Percentiles rank a stretch among this genome's conserved stretches.
These are phyloP conservation scores for Cantharis nigra DNA, from an alignment of 2,888 invertebrate species.

Conservation along the genomic window DNA sequence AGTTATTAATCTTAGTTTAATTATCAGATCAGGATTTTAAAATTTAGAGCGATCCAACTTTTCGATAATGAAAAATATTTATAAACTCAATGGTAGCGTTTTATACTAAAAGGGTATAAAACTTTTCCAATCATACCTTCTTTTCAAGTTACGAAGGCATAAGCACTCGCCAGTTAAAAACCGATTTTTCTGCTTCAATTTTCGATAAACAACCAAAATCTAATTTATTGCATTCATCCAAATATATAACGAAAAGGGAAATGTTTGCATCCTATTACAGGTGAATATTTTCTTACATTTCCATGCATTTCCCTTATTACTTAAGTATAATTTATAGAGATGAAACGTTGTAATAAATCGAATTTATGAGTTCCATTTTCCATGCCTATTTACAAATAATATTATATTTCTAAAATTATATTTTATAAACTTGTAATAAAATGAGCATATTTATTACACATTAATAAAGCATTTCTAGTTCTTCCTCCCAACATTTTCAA, in stretches of 20 bases:
- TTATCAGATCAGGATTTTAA: not conserved
- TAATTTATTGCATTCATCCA: not conserved
- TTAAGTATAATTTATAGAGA: not conserved
- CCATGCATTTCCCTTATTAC: not conserved
- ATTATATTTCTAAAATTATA: slow-evolving; percentile 11
- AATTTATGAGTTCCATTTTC: not conserved
- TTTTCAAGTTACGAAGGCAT: not conserved
- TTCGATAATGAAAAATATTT: not conserved
- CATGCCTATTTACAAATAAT: not conserved
- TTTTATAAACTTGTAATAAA: slow-evolving; percentile 30
- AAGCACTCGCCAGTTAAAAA: not conserved
- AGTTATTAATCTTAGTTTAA: not conserved
- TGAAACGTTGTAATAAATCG: not conserved
- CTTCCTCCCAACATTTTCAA: slow-evolving; percentile 27
- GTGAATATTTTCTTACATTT: not conserved
- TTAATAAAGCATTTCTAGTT: slow-evolving; percentile 34
- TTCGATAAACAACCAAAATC: slow-evolving; percentile 6
- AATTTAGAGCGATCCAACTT: not conserved
- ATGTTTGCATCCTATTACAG: slow-evolving; percentile 8
- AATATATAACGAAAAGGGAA: slow-evolving; percentile 6
- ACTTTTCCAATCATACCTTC: not conserved
- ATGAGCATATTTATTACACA: slow-evolving; percentile 27
- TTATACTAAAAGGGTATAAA: not conserved
- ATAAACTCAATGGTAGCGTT: not conserved
- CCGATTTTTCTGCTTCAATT: slow-evolving; percentile 2